These are phyloP conservation scores for Paragorgia papillata DNA, from an alignment of 92 coral and sea anemone genomes.

Conservation along the genomic window DNA sequence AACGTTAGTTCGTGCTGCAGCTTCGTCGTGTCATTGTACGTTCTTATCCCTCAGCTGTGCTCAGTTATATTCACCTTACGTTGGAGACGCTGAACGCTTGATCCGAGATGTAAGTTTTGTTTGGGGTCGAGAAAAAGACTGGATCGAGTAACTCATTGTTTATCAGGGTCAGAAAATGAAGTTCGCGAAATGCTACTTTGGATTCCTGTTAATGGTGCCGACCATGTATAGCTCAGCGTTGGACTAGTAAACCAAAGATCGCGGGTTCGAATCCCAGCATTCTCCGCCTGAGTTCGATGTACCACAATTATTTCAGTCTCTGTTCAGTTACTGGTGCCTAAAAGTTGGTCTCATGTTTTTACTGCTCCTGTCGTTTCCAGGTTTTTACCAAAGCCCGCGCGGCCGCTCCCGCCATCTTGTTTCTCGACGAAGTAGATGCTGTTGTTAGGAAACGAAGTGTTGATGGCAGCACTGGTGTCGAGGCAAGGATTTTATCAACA, in stretches of 20 bases:
- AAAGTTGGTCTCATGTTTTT: not conserved
- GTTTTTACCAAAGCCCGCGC: conserved; percentile 93
- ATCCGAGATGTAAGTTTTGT: conserved; percentile 72
- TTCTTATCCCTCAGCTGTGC: conserved; percentile 98
- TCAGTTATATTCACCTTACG: conserved; percentile 86
- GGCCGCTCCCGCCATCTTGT: conserved; percentile 83
- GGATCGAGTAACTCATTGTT: no score
- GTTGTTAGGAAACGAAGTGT: conserved; percentile 82
- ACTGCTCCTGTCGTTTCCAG: conserved; percentile 56
- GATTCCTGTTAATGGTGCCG: no score
- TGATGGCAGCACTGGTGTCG: conserved; percentile 63
- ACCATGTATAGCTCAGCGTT: no score
- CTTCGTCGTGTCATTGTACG: conserved; percentile 85
- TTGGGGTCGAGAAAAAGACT: no score
- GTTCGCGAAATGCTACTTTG: no score
- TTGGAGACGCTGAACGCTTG: conserved; percentile 93
- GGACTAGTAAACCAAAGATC: no score
- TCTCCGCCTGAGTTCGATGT: no score
- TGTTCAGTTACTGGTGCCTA: no score
- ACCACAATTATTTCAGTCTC: no score
- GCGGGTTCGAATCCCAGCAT: no score
- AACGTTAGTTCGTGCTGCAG: conserved; percentile 88
- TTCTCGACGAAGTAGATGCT: conserved; percentile 92
- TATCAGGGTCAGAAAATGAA: no score
- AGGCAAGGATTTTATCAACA: conserved; percentile 79